Evolutionary conservation across 2,888 invertebrate species (phyloP).

Genomic region (Pristionchus fissidentatus): DNA sequence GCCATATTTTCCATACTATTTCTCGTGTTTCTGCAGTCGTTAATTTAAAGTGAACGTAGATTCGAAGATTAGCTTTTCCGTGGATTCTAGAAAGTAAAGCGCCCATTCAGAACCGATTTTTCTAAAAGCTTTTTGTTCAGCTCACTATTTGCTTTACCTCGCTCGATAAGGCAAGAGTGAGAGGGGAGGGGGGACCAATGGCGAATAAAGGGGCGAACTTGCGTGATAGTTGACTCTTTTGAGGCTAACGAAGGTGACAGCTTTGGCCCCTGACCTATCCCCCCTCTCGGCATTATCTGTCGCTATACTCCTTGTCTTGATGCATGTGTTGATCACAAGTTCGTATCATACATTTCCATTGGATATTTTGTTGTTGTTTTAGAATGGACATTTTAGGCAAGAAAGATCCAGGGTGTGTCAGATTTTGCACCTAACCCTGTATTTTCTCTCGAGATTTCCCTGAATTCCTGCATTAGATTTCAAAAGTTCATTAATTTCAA

Average conservation of each 20-base stretch:
- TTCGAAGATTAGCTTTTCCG: background rate
- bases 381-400: background rate
- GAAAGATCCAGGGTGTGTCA: no score
- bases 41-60: background rate
- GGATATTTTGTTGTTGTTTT: no score
- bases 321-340: background rate
- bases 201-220: constrained; percentile 5
- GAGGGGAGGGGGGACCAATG: background rate
- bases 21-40: background rate
- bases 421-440: no score
- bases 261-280: background rate
- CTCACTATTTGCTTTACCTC: background rate
- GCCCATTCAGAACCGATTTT: background rate
- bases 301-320: background rate
- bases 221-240: constrained; percentile 31
- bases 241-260: background rate
- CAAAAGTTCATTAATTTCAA: no score
- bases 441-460: no score
- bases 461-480: no score
- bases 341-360: background rate
- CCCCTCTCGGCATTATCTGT: no score
- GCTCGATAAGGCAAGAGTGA: constrained; percentile 21
- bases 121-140: background rate
- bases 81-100: background rate
- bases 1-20: background rate